These are phyloP conservation scores for Eurypyga helias DNA, from an alignment of 2,113 vertebrate species.

Conservation along the genomic window DNA sequence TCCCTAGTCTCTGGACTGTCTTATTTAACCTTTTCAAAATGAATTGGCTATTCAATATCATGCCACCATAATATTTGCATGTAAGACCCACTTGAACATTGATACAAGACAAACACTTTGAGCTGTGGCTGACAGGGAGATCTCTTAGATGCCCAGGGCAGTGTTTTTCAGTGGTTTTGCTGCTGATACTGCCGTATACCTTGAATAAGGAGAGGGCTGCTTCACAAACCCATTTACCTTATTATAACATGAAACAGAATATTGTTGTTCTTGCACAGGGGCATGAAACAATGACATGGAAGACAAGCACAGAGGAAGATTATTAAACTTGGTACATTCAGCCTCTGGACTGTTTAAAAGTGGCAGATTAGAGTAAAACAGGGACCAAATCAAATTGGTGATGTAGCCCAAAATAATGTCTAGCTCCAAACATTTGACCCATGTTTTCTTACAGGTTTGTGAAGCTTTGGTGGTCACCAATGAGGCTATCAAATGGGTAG, in stretches of 20 bases:
- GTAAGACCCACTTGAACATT: background rate
- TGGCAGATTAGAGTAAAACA: background rate
- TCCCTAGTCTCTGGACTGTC: background rate
- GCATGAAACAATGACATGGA: background rate
- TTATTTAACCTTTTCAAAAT: background rate
- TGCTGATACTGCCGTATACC: background rate
- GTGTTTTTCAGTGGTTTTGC: background rate
- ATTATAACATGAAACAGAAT: background rate
- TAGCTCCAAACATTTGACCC: background rate
- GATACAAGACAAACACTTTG: background rate
- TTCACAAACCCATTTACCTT: background rate
- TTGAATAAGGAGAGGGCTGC: background rate
- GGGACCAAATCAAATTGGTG: background rate
- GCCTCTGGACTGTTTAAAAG: background rate
- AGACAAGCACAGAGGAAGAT: background rate
- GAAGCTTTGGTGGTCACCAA: background rate
- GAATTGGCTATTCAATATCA: background rate
- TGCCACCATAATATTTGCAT: background rate
- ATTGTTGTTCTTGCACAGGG: background rate
- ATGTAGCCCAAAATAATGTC: background rate
- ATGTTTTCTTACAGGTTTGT: background rate
- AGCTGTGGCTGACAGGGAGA: background rate
- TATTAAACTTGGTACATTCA: background rate
- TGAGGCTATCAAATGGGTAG: rapidly evolving
- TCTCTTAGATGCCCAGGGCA: background rate